These are phyloP conservation scores for Enteromius anoplus DNA, from an alignment of 2,797 vertebrate species.

Conservation along the genomic window DNA sequence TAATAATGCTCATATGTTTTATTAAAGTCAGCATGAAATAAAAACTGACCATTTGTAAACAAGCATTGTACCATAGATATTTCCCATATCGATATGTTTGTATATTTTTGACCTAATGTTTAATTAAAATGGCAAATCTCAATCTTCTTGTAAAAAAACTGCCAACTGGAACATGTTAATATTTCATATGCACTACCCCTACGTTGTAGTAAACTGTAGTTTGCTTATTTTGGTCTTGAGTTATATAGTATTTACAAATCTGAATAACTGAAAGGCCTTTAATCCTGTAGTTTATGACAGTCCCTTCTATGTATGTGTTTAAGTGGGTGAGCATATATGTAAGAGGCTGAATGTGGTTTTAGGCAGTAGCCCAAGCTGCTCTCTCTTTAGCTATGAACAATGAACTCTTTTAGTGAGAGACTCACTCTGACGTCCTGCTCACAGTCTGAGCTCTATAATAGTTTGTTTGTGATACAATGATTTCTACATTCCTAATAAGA, in stretches of 20 bases:
- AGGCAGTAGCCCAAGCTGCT: slow-evolving; percentile 74
- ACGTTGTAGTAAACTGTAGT: not conserved
- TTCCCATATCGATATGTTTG: not conserved
- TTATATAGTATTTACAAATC: not conserved
- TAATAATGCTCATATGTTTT: not conserved
- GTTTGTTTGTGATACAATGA: slow-evolving; percentile 50
- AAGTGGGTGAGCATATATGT: slow-evolving; percentile 70
- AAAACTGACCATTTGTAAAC: not conserved
- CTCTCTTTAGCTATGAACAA: slow-evolving; percentile 71
- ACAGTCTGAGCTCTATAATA: slow-evolving; percentile 31
- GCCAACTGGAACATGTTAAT: not conserved
- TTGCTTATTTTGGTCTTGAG: not conserved
- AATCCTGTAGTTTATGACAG: slow-evolving; percentile 59
- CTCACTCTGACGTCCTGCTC: slow-evolving; percentile 41
- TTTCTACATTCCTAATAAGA: slow-evolving; percentile 70
- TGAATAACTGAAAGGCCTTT: not conserved
- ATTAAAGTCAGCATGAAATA: not conserved
- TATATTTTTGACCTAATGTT: not conserved
- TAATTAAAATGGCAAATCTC: not conserved
- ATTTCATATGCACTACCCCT: not conserved
- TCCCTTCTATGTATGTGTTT: slow-evolving; percentile 67
- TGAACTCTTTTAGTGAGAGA: slow-evolving; percentile 75
- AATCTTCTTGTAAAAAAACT: not conserved
- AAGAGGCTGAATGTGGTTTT: slow-evolving; percentile 79
- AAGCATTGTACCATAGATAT: not conserved